These are phyloP conservation scores for Manacus vitellinus DNA, from an alignment of 2,113 vertebrate genomes.

Conservation along the genomic window DNA sequence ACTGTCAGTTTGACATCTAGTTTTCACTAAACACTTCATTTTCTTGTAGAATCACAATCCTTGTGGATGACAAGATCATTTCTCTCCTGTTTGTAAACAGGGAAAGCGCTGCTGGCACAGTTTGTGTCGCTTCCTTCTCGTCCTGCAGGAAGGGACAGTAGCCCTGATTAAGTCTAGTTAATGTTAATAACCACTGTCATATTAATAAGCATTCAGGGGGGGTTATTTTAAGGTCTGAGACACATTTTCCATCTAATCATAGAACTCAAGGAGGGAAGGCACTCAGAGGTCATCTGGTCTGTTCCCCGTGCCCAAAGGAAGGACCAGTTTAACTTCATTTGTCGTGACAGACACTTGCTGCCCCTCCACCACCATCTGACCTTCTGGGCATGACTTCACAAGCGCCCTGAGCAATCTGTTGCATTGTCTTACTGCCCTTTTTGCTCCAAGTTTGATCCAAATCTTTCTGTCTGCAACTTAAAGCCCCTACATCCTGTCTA, in stretches of 20 bases:
- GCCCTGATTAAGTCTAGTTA: slow-evolving; percentile 22
- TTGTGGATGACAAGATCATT: not conserved
- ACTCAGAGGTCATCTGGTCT: not conserved
- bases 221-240: not conserved
- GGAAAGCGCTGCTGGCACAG: not conserved
- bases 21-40: not conserved
- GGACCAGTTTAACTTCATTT: not conserved
- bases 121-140: not conserved
- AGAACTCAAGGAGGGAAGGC: not conserved
- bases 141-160: slow-evolving; percentile 5
- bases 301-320: not conserved
- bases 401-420: not conserved
- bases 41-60: not conserved
- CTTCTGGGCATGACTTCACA: not conserved
- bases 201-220: not conserved
- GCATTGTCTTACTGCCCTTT: not conserved
- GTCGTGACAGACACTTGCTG: not conserved
- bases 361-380: not conserved
- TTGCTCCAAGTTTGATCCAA: not conserved
- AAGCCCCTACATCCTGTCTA: not conserved
- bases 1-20: not conserved
- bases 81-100: not conserved
- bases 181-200: not conserved
- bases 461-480: not conserved
- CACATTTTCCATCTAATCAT: not conserved